A percentile compares a stretch with the other conserved stretches of the same genome.
phyloP scores from a whole-genome alignment of 2,113 vertebrate species.

The Pelecanus crispus region DNA sequence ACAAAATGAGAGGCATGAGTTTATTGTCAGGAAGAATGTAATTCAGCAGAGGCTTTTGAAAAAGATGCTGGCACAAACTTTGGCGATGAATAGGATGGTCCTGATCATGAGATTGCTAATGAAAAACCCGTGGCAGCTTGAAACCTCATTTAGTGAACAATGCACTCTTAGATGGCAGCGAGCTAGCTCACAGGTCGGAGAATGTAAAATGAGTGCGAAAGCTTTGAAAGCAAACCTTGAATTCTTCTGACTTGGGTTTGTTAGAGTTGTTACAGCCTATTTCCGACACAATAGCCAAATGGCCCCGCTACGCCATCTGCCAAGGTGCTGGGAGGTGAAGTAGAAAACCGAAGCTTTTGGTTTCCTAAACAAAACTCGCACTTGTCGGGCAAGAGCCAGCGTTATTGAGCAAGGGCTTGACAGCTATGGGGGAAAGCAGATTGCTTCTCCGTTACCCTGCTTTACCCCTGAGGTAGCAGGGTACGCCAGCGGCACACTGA shows the following conservation, averaged over 20 bases:
- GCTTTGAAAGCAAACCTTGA: neutral
- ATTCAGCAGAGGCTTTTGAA: neutral
- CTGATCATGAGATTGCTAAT: neutral
- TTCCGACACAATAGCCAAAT: neutral
- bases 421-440: neutral
- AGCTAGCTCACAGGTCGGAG: neutral
- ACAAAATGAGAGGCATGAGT: neutral
- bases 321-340: neutral
- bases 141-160: neutral
- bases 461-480: rapidly evolving
- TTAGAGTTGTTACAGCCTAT: neutral
- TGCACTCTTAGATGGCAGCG: neutral
- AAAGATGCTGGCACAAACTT: neutral
- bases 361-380: neutral
- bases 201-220: neutral
- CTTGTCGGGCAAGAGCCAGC: neutral
- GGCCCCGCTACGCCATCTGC: neutral
- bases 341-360: neutral
- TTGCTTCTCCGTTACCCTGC: neutral
- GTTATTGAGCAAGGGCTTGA: no score
- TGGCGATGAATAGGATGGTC: neutral
- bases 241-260: neutral
- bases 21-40: neutral
- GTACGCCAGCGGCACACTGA: rapidly evolving
- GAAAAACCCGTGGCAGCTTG: neutral